Evolutionary conservation across 2,797 vertebrate genomes (phyloP).

Genomic region (Pogoniulus pusillus): DNA sequence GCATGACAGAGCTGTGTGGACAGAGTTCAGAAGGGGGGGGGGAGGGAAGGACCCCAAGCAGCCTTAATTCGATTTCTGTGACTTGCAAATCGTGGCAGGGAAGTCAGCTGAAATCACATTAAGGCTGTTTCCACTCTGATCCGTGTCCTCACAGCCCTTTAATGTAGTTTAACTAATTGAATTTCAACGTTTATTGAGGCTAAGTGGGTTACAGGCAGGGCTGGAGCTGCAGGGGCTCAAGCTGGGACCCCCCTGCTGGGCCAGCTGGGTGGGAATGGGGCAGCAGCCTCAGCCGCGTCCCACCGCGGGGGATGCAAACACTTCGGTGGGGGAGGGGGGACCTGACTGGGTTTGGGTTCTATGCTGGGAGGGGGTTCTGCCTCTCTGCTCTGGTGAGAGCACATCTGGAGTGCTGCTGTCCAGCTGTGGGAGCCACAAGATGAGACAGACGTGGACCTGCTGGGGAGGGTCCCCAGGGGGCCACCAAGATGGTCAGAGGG

Average conservation of each 20-base stretch:
- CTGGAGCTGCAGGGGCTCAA: background rate
- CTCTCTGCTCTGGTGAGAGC: too few species aligned
- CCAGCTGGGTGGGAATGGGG: background rate
- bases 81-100: constrained; percentile 36
- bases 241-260: background rate
- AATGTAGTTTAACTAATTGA: constrained; percentile 38
- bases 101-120: constrained; percentile 41
- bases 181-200: background rate
- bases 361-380: too few species aligned
- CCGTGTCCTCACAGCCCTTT: constrained; percentile 16
- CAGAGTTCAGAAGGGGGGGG: background rate
- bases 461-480: too few species aligned
- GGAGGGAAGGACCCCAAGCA: background rate
- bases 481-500: too few species aligned
- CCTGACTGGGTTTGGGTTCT: too few species aligned
- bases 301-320: too few species aligned
- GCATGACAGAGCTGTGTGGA: background rate
- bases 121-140: background rate
- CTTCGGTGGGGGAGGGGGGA: too few species aligned
- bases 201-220: background rate
- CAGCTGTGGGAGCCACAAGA: too few species aligned
- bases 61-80: constrained; percentile 43
- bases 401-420: too few species aligned
- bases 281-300: background rate
- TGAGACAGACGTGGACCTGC: too few species aligned